Conservation (phyloP, 2,797 vertebrate species). For the Acrossocheilus wenchowensis region DNA sequence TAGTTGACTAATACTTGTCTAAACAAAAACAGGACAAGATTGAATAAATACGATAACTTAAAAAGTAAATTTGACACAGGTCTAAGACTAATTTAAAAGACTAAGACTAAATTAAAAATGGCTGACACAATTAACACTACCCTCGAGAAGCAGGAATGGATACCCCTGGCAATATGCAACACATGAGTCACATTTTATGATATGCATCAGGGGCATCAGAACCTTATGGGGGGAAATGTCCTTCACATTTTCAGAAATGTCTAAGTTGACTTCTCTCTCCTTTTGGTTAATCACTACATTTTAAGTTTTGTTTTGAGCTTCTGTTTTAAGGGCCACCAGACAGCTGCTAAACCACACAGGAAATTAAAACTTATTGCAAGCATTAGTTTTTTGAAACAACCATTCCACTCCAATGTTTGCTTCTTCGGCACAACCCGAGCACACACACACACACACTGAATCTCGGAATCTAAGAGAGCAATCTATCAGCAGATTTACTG, state of each 20-base stretch:
- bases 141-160: not conserved
- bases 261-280: not conserved
- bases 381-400: conserved; percentile 42
- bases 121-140: too few species aligned
- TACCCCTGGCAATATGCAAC: not conserved
- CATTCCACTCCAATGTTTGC: conserved; percentile 37
- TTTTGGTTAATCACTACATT: conserved; percentile 15
- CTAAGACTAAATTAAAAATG: too few species aligned
- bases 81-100: too few species aligned
- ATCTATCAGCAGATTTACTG: conserved; percentile 50
- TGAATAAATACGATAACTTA: too few species aligned
- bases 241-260: not conserved
- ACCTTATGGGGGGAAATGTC: not conserved
- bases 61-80: not conserved
- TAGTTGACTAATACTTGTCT: not conserved
- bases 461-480: not conserved
- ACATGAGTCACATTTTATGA: not conserved
- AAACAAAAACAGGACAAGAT: too few species aligned
- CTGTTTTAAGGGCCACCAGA: conserved; percentile 16
- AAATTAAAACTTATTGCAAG: conserved; percentile 56
- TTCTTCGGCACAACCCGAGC: conserved; percentile 14
- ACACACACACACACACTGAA: conserved; percentile 5
- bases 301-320: not conserved
- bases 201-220: not conserved
- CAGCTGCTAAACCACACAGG: conserved; percentile 44